Conservation (phyloP, 2,888 invertebrate genomes). For the Isoperla grammatica region DNA sequence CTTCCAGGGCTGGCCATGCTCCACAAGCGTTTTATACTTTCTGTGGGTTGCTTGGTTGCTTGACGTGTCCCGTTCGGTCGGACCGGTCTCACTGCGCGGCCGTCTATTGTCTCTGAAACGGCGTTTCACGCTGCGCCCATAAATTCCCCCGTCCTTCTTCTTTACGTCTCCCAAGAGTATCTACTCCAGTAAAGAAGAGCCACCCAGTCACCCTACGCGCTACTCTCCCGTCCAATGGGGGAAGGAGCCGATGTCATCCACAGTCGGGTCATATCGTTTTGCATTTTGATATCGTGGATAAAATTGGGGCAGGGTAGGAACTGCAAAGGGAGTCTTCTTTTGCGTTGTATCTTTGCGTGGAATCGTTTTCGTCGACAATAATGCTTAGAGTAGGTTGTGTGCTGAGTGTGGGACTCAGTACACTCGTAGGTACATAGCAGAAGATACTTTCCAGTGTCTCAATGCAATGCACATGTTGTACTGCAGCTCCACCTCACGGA, state of each 20-base stretch:
- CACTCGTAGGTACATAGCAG: too few relatives aligned
- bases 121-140: constrained; percentile 18
- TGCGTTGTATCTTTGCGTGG: too few relatives aligned
- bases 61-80: background rate
- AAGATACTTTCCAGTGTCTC: too few relatives aligned
- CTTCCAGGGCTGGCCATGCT: too few relatives aligned
- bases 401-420: too few relatives aligned
- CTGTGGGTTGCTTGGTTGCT: background rate
- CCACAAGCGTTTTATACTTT: background rate
- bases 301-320: background rate
- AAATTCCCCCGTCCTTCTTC: constrained; percentile 23
- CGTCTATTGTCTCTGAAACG: constrained; percentile 16
- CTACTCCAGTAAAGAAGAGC: constrained; percentile 11
- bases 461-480: too few relatives aligned
- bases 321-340: too few relatives aligned
- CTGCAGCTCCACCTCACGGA: too few relatives aligned
- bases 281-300: constrained; percentile 14
- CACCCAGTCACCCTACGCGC: background rate
- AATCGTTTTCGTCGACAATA: too few relatives aligned
- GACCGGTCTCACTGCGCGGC: background rate
- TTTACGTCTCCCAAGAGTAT: constrained; percentile 21
- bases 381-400: too few relatives aligned
- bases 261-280: constrained; percentile 4
- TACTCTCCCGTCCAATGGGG: background rate
- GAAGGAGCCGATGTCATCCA: background rate